A percentile compares a stretch with the other conserved stretches of the same genome.
These are phyloP conservation scores for Adineta ricciae DNA, from an alignment of 2,888 invertebrate genomes.

Conservation along the genomic window DNA sequence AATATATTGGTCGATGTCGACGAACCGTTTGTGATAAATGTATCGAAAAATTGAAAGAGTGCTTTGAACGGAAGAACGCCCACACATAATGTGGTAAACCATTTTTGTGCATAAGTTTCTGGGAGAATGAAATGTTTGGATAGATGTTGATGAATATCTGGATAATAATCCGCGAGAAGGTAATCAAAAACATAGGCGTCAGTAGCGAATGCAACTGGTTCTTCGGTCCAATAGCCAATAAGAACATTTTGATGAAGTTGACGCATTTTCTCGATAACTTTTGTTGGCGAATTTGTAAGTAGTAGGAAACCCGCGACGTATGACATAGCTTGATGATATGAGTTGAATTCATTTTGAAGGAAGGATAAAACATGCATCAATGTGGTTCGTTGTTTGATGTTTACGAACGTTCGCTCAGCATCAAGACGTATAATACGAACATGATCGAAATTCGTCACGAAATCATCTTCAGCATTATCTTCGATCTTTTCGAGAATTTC, in stretches of 20 bases:
- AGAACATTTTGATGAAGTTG: not conserved
- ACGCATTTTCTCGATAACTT: not conserved
- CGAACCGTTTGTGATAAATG: not conserved
- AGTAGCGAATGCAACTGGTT: not conserved
- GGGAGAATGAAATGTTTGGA: not conserved
- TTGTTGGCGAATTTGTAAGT: not conserved
- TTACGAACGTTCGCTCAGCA: not conserved
- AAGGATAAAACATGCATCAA: not conserved
- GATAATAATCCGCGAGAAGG: not conserved
- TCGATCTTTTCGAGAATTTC: not conserved
- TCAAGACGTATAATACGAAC: not conserved
- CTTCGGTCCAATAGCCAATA: not conserved
- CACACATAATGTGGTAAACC: not conserved
- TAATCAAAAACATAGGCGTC: not conserved
- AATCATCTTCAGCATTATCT: not conserved
- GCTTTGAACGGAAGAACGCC: not conserved
- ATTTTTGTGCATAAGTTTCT: constrained; percentile 2
- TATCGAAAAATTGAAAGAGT: not conserved
- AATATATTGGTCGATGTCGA: not conserved
- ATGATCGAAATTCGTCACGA: not conserved
- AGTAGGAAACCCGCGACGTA: constrained; percentile 1
- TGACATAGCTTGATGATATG: not conserved
- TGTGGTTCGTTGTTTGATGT: not conserved
- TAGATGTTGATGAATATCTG: not conserved
- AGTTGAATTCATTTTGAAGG: not conserved